A percentile compares a stretch with the other conserved stretches of the same genome.
Conservation (phyloP, 2,113 vertebrate species). For the Neotragus pygmaeus region DNA sequence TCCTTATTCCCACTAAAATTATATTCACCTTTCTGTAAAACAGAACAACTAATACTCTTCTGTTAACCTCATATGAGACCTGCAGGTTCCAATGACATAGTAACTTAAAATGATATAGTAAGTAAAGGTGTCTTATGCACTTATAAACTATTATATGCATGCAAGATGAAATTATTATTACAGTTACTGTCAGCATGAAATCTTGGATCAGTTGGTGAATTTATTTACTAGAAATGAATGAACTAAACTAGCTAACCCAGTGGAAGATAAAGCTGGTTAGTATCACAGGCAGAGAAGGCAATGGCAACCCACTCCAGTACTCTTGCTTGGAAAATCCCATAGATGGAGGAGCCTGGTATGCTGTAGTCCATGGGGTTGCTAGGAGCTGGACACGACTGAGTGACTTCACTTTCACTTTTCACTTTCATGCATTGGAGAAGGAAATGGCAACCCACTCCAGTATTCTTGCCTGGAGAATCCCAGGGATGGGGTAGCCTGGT, state of each 20-base stretch:
- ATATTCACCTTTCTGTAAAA: background rate
- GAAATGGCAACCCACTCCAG: too few species aligned
- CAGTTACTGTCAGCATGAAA: background rate
- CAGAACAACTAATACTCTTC: background rate
- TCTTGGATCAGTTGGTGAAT: background rate
- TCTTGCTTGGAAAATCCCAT: too few species aligned
- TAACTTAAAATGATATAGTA: background rate
- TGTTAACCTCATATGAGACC: background rate
- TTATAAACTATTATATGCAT: background rate
- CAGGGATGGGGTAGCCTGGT: too few species aligned
- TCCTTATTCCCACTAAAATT: background rate
- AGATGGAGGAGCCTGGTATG: too few species aligned
- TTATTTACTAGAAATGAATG: conserved; percentile 7
- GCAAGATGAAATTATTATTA: conserved; percentile 9
- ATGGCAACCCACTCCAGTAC: too few species aligned
- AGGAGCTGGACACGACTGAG: fast-evolving
- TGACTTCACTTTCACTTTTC: too few species aligned
- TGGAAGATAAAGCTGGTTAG: background rate
- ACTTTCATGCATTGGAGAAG: too few species aligned
- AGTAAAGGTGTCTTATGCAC: background rate
- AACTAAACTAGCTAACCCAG: background rate
- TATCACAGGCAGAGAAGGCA: background rate
- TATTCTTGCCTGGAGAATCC: too few species aligned
- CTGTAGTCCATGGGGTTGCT: too few species aligned
- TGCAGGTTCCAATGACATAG: background rate